Evolutionary conservation across 2,797 vertebrate genomes (phyloP), one percentile per base, ranked within the genome.

Genomic region (Fundulus diaphanus): DNA sequence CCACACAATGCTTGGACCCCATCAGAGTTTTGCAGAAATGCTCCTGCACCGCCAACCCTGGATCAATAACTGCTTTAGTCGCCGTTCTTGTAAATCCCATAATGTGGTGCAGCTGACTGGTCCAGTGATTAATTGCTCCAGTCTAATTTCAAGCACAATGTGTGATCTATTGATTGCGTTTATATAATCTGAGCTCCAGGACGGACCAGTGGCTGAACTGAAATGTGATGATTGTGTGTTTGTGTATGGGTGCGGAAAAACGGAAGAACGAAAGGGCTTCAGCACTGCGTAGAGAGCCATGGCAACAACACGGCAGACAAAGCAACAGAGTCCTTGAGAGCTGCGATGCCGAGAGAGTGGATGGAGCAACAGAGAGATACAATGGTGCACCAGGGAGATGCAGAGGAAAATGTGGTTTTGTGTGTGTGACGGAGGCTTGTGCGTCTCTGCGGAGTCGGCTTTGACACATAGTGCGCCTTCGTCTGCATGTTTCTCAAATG

Each of bases 291-390:
- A 72, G 85, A 94, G 95, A 91, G 76, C 92, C 92, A 59, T 80
- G 87, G 95, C 88, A 96, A 95, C 94, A 90, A 79, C 88, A 79
- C 84, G 85, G 81, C 81, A 54, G 83, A 94, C 90, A 94, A 94
- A 94, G 93, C 90, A 70, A 44, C 33, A 8, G 48, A 83, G 92
- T 92, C 94, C 94, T 95, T 94, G 94, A 94, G 92, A 92, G 85
- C 86, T 79, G 84, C 83, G 69, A 76, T 59, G 74, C 83, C 2
- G 85, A 82, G 86, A 82, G 56, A 86, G 56, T 93, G 90, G 91
- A 92, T 90, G 82, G 84, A 85, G 83, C 72, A 63, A 82, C 73
- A 52, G 72, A 68, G 78, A 81, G 84, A 86, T 78, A 68, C 20
- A 24, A 79, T 44, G 4, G 78, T 71, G 74, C 73, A 56, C 69